A percentile compares a stretch with the other conserved stretches of the same genome.
phyloP scores from a whole-genome alignment of 2,888 invertebrate genomes.

The Aleiodes leptofemur region DNA sequence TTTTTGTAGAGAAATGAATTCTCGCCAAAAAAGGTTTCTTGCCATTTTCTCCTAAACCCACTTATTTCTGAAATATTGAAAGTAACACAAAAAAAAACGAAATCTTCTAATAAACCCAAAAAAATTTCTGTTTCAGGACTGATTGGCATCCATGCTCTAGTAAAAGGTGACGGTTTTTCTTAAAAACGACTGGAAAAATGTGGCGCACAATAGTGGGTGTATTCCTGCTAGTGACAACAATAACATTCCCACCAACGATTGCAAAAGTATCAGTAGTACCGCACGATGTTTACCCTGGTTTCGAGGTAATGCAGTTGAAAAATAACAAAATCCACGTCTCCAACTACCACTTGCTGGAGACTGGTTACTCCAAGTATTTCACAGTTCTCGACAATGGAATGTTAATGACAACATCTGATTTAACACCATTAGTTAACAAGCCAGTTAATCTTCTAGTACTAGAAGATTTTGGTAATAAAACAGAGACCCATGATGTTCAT shows the following conservation, averaged over 20 bases:
- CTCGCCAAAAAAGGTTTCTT: too few species aligned
- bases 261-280: slow-evolving; percentile 81
- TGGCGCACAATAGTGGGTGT: slow-evolving; percentile 63
- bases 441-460: slow-evolving; percentile 88
- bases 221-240: slow-evolving; percentile 59
- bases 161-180: slow-evolving; percentile 58
- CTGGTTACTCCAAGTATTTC: slow-evolving; percentile 89
- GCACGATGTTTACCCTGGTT: slow-evolving; percentile 93
- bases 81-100: background rate
- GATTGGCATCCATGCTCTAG: slow-evolving; percentile 67
- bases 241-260: slow-evolving; percentile 43
- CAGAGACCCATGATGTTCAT: slow-evolving; percentile 87
- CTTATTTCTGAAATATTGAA: too few species aligned
- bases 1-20: too few species aligned
- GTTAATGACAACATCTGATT: slow-evolving; percentile 92
- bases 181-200: slow-evolving; percentile 59
- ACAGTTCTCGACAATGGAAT: slow-evolving; percentile 91
- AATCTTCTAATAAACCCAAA: background rate
- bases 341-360: slow-evolving; percentile 84
- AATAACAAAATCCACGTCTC: slow-evolving; percentile 69
- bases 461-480: slow-evolving; percentile 88
- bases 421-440: slow-evolving; percentile 87
- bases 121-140: slow-evolving; percentile 36
- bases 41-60: too few species aligned
- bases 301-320: slow-evolving; percentile 88